phyloP scores from a whole-genome alignment of 30 jellyfish, hydroid and myxozoan species.

The Pseudorhiza aurosa region DNA sequence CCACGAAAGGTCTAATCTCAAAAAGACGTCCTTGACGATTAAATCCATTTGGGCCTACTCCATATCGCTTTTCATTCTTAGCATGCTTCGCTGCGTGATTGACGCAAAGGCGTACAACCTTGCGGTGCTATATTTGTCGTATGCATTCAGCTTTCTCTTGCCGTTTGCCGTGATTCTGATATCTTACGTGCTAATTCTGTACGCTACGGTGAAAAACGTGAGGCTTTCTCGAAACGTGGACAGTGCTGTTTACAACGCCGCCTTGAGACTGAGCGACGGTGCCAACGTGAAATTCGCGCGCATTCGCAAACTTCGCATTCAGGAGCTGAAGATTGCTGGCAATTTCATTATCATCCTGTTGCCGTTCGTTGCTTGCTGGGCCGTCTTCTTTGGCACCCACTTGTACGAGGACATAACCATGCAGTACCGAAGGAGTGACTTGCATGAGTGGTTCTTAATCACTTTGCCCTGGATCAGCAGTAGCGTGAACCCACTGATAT shows the following conservation, averaged over 20 bases:
- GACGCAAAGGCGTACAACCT: slow-evolving; percentile 14
- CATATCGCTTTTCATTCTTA: slow-evolving; percentile 1
- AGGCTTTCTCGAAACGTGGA: slow-evolving; percentile 44
- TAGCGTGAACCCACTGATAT: slow-evolving; percentile 67
- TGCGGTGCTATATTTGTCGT: slow-evolving; percentile 27
- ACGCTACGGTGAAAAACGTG: slow-evolving; percentile 36
- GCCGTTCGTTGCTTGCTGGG: slow-evolving; percentile 81
- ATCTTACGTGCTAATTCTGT: slow-evolving; percentile 49
- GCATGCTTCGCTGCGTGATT: slow-evolving; percentile 50
- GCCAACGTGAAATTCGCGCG: neutral
- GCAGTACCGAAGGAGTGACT: neutral
- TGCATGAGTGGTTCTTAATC: slow-evolving; percentile 52
- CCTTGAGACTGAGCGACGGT: neutral
- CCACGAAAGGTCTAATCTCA: slow-evolving; percentile 14
- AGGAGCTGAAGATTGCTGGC: slow-evolving; percentile 53
- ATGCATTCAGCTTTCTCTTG: slow-evolving; percentile 30
- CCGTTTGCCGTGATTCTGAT: slow-evolving; percentile 45
- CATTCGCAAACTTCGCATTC: slow-evolving; percentile 29
- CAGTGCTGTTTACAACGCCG: slow-evolving; percentile 18
- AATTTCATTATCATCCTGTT: slow-evolving; percentile 48
- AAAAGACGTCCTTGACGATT: slow-evolving; percentile 17
- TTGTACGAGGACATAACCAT: slow-evolving; percentile 39
- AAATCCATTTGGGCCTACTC: slow-evolving; percentile 71
- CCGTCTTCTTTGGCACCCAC: slow-evolving; percentile 69
- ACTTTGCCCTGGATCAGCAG: slow-evolving; percentile 66